These are phyloP conservation scores for Lasioglossum vierecki DNA, from an alignment of 2,888 invertebrate species.

Conservation along the genomic window DNA sequence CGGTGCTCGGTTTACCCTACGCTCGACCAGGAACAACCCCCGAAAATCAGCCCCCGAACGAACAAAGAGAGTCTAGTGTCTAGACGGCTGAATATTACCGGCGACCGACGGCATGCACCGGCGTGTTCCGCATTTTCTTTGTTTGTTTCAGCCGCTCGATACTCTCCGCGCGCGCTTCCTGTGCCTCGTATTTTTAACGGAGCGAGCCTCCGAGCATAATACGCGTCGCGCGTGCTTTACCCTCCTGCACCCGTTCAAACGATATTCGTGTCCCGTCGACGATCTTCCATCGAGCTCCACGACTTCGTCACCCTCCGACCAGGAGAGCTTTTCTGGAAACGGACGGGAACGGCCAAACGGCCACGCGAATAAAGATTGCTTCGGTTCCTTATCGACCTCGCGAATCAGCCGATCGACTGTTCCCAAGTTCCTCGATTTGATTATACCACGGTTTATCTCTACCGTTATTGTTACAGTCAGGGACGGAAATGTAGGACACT, in stretches of 20 bases:
- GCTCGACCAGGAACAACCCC: slow-evolving; percentile 62
- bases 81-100: slow-evolving; percentile 69
- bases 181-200: slow-evolving; percentile 24
- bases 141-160: slow-evolving; percentile 52
- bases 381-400: neutral
- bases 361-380: neutral
- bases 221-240: slow-evolving; percentile 13
- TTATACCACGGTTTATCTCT: neutral
- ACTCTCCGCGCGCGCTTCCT: slow-evolving; percentile 15
- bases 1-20: slow-evolving; percentile 49
- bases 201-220: neutral
- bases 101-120: slow-evolving; percentile 50
- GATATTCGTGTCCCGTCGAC: slow-evolving; percentile 5
- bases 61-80: slow-evolving; percentile 71
- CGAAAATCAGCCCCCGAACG: slow-evolving; percentile 65
- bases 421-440: neutral
- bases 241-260: neutral
- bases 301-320: neutral
- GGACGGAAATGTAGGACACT: neutral
- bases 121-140: slow-evolving; percentile 58
- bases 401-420: neutral
- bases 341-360: neutral
- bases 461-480: neutral
- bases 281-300: neutral
- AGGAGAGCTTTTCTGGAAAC: neutral